These are phyloP conservation scores for Aramus guarauna DNA, from an alignment of 2,113 vertebrate genomes.

Conservation along the genomic window DNA sequence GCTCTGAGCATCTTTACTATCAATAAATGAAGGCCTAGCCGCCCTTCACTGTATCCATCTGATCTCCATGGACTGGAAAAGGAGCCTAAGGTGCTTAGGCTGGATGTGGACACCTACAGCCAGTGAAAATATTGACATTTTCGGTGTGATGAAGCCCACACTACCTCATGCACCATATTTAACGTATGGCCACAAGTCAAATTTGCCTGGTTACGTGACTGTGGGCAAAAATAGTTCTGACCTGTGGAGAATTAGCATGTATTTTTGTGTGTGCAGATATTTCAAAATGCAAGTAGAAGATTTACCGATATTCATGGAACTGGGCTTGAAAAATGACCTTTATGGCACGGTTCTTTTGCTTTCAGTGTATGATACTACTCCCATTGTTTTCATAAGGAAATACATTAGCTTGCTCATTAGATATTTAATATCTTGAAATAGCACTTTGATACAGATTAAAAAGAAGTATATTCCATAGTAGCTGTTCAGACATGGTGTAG, in stretches of 20 bases:
- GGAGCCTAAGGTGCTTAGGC: neutral
- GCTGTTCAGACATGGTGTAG: neutral
- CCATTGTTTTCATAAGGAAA: neutral
- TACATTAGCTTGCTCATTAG: neutral
- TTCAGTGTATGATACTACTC: neutral
- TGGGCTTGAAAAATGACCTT: neutral
- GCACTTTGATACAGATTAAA: neutral
- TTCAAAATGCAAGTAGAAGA: neutral
- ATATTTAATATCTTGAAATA: neutral
- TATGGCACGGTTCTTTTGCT: neutral
- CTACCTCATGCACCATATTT: neutral
- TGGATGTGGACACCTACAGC: neutral
- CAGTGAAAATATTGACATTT: neutral
- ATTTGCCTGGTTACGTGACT: neutral
- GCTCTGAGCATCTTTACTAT: neutral
- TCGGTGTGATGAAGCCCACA: neutral
- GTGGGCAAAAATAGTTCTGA: neutral
- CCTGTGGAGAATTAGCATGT: neutral
- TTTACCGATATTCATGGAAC: neutral
- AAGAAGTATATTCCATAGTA: neutral
- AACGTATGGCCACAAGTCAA: neutral
- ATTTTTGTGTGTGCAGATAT: neutral
- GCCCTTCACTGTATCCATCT: neutral
- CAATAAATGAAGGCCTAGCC: neutral
- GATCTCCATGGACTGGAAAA: neutral